Evolutionary conservation across 2,888 invertebrate genomes (phyloP).

Genomic region (Nyleta sp.): DNA sequence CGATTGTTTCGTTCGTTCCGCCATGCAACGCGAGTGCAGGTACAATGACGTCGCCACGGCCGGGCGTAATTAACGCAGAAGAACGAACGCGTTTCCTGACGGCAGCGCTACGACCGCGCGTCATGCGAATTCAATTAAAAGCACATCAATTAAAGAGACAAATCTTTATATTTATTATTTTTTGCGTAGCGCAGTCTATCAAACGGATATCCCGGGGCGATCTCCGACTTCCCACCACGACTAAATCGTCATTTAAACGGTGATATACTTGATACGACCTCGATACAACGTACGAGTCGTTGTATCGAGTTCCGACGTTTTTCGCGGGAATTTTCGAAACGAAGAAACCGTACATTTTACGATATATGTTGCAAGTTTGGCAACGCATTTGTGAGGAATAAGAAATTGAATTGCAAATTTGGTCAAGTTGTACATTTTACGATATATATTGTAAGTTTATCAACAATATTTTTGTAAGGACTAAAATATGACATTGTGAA

Average conservation of each 20-base stretch:
- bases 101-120: constrained; percentile 35
- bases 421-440: too few relatives aligned
- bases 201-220: constrained; percentile 19
- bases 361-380: too few relatives aligned
- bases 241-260: constrained; percentile 2
- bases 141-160: constrained; percentile 48
- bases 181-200: constrained; percentile 3
- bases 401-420: too few relatives aligned
- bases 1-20: constrained; percentile 62
- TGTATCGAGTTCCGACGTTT: too few relatives aligned
- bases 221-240: constrained; percentile 21
- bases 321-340: too few relatives aligned
- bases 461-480: too few relatives aligned
- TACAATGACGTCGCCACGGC: constrained; percentile 61
- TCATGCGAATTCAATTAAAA: constrained; percentile 63
- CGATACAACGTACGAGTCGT: too few relatives aligned
- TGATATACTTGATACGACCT: background rate
- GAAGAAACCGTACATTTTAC: too few relatives aligned
- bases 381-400: too few relatives aligned
- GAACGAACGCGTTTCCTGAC: constrained; percentile 55
- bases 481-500: too few relatives aligned
- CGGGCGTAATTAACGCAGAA: constrained; percentile 57
- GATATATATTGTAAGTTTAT: too few relatives aligned
- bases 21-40: constrained; percentile 44
- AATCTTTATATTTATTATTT: constrained; percentile 47